A percentile compares a stretch with the other conserved stretches of the same genome.
These are phyloP conservation scores for Anthopleura xanthogrammica DNA, from an alignment of 92 coral and sea anemone genomes.

Conservation along the genomic window DNA sequence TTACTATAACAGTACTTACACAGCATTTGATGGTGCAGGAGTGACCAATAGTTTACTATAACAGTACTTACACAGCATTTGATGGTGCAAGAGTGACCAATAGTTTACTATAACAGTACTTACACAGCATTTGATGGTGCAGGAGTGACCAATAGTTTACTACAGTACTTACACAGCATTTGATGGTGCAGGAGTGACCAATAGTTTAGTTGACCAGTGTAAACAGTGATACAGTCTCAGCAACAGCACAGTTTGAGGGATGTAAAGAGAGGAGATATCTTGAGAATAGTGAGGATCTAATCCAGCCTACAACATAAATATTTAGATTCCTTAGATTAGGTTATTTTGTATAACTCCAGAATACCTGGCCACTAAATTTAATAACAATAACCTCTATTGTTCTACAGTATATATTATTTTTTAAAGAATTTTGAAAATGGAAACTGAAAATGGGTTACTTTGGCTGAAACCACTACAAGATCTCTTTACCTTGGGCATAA, in stretches of 20 bases:
- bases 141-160: constrained; percentile 62
- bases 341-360: too few species aligned
- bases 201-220: constrained; percentile 83
- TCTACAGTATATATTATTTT: too few species aligned
- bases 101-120: background rate
- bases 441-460: too few species aligned
- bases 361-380: too few species aligned
- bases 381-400: too few species aligned
- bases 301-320: constrained; percentile 40
- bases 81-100: constrained; percentile 74
- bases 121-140: constrained; percentile 47
- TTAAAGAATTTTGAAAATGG: too few species aligned
- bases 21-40: constrained; percentile 54
- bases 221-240: constrained; percentile 64
- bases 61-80: constrained; percentile 82
- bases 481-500: too few species aligned
- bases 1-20: background rate
- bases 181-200: constrained; percentile 76
- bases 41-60: constrained; percentile 59
- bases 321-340: too few species aligned
- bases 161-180: constrained; percentile 88
- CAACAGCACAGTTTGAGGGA: constrained; percentile 65
- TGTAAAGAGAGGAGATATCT: constrained; percentile 69
- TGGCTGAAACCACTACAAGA: too few species aligned
- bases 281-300: constrained; percentile 66